phyloP scores from a whole-genome alignment of 2,797 vertebrate species.

The Micromesistius poutassou region DNA sequence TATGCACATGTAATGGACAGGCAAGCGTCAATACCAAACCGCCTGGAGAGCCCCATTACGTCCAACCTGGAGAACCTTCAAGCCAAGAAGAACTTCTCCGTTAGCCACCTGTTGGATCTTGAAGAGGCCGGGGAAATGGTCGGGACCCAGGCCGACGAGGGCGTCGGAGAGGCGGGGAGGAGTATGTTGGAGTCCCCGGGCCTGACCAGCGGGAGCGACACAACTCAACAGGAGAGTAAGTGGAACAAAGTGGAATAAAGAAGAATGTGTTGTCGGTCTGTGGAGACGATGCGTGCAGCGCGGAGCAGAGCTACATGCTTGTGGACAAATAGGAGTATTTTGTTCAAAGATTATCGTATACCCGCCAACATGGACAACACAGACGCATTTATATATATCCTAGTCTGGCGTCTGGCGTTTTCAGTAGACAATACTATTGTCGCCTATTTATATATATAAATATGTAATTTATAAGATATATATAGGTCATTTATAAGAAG shows the following conservation, averaged over 20 bases:
- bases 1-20: conserved; percentile 95
- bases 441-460: too few species aligned
- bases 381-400: neutral
- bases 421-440: too few species aligned
- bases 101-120: conserved; percentile 98
- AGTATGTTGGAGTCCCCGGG: conserved; percentile 93
- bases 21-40: conserved; percentile 82
- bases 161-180: conserved; percentile 85
- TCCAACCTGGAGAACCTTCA: conserved; percentile 91
- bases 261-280: neutral
- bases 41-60: conserved; percentile 86
- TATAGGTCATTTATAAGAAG: neutral
- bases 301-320: neutral
- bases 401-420: neutral
- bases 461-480: too few species aligned
- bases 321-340: neutral
- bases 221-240: conserved; percentile 97
- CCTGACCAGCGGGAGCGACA: conserved; percentile 95
- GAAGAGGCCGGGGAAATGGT: conserved; percentile 94
- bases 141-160: conserved; percentile 86
- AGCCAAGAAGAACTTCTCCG: conserved; percentile 98
- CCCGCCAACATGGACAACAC: neutral
- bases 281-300: neutral
- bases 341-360: neutral
- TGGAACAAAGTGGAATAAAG: conserved; percentile 30